These are phyloP conservation scores for Eidolon dupreanum DNA, from an alignment of 2,797 vertebrate species.

Conservation along the genomic window DNA sequence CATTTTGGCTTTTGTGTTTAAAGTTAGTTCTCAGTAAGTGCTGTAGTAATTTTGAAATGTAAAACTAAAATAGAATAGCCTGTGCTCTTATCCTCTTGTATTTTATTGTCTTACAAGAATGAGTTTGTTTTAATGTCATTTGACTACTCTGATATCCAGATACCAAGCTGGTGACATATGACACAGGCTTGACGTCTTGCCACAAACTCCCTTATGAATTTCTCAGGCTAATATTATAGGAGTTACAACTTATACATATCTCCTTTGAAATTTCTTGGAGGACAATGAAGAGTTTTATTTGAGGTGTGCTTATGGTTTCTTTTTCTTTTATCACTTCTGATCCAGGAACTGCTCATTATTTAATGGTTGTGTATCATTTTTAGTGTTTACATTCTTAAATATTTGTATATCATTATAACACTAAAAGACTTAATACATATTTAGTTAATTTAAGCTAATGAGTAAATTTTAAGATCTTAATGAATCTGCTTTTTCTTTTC, in stretches of 20 bases:
- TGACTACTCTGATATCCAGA: neutral
- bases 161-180: neutral
- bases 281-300: neutral
- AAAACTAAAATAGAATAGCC: neutral
- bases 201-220: neutral
- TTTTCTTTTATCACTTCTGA: neutral
- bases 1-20: neutral
- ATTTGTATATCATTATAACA: neutral
- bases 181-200: neutral
- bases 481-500: neutral
- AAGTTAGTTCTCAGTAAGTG: neutral
- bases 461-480: neutral
- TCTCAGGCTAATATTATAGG: neutral
- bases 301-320: neutral
- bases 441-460: neutral
- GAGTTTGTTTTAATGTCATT: neutral
- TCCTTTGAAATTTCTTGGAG: neutral
- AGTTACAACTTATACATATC: neutral
- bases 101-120: neutral
- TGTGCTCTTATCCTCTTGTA: neutral
- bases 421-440: neutral
- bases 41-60: neutral
- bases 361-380: neutral
- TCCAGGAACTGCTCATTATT: neutral
- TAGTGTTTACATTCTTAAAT: neutral